Percentiles rank a stretch among this genome's conserved stretches.
Evolutionary conservation across 2,888 invertebrate species (phyloP).

Genomic region (Ophion slaviceki): DNA sequence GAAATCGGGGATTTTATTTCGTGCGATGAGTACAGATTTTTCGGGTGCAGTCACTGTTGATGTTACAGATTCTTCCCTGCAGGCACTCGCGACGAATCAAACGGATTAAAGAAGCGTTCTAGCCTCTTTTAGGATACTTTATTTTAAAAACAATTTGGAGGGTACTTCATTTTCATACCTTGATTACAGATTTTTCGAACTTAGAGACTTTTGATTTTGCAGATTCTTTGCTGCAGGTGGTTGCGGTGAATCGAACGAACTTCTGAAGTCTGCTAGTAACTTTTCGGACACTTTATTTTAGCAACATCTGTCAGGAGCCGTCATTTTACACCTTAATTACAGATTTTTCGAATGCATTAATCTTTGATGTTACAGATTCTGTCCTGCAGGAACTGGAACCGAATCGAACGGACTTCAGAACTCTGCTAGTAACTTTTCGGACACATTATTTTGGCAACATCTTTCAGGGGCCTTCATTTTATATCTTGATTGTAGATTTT

Average conservation of each 20-base stretch:
- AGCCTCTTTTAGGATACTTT: not conserved
- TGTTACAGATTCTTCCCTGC: not conserved
- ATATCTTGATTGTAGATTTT: not conserved
- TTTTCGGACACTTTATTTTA: not conserved
- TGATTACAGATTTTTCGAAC: not conserved
- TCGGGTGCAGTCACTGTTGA: not conserved
- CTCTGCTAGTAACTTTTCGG: not conserved
- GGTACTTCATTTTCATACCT: not conserved
- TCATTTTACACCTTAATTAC: not conserved
- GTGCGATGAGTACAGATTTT: not conserved
- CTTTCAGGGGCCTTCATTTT: not conserved
- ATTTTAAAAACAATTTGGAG: not conserved
- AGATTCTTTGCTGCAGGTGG: not conserved
- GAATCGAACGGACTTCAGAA: not conserved
- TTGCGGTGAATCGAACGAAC: not conserved
- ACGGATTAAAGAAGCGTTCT: not conserved
- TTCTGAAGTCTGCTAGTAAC: not conserved
- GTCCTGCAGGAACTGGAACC: not conserved
- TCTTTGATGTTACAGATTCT: not conserved
- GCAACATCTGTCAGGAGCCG: not conserved
- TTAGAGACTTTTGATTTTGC: not conserved
- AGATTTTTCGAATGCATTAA: not conserved
- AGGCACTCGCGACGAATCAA: not conserved
- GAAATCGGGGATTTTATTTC: not conserved
- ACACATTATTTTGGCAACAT: not conserved